Percentiles rank a stretch among this genome's conserved stretches.
Conservation (phyloP, 2,113 vertebrate genomes). For the Bubo scandiacus region DNA sequence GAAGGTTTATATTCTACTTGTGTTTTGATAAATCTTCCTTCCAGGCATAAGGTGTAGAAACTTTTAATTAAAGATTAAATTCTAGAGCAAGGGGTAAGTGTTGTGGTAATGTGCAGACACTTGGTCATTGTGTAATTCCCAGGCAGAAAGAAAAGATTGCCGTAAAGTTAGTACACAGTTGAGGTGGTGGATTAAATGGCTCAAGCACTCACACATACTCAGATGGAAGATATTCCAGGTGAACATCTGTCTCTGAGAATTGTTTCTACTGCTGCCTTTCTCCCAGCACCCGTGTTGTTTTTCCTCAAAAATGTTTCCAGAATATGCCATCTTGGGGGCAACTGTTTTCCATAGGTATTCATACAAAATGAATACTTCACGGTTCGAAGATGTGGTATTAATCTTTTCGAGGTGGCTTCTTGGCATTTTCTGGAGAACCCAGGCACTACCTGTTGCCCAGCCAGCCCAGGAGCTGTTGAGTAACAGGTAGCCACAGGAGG, state of each 20-base stretch:
- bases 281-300: not conserved
- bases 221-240: not conserved
- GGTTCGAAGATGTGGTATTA: not conserved
- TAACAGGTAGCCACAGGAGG: not conserved
- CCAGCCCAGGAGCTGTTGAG: not conserved
- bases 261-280: not conserved
- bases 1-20: not conserved
- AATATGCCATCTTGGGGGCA: not conserved
- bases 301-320: not conserved
- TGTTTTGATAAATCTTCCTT: conserved; percentile 44
- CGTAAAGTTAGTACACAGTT: not conserved
- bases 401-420: not conserved
- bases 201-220: fast-evolving
- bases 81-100: not conserved
- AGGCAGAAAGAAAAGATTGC: not conserved
- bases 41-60: conserved; percentile 9
- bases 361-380: not conserved
- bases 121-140: not conserved
- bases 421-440: not conserved
- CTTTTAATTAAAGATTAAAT: conserved; percentile 23
- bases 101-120: not conserved
- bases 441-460: not conserved
- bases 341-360: not conserved
- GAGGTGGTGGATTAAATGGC: not conserved
- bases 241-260: not conserved